A percentile compares a stretch with the other conserved stretches of the same genome.
These are phyloP conservation scores for Acropternis orthonyx DNA, from an alignment of 2,797 vertebrate species.

Conservation along the genomic window DNA sequence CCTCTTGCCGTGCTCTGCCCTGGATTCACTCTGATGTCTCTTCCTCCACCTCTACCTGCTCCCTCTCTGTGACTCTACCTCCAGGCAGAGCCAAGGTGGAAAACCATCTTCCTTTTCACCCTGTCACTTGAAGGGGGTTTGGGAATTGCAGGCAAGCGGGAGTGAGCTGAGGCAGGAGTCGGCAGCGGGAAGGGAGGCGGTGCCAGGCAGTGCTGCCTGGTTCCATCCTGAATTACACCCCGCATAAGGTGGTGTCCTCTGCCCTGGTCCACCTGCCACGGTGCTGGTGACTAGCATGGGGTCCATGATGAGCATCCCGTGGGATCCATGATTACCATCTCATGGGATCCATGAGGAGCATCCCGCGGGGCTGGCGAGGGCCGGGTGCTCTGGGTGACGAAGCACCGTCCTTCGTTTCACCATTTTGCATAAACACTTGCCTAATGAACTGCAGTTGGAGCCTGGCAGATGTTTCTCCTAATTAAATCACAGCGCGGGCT, in stretches of 20 bases:
- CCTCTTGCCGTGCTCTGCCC: constrained; percentile 30
- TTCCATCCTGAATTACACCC: not conserved
- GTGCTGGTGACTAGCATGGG: not conserved
- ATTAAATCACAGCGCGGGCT: not conserved
- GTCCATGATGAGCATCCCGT: rapidly evolving
- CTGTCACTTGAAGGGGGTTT: rapidly evolving
- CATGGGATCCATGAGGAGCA: not conserved
- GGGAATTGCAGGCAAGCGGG: not conserved
- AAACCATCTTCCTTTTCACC: not conserved
- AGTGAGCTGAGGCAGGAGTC: not conserved
- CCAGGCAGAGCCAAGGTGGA: not conserved
- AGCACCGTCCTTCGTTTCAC: rapidly evolving
- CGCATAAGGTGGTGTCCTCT: rapidly evolving
- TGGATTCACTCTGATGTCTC: constrained; percentile 30
- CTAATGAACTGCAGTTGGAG: not conserved
- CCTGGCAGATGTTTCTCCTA: not conserved
- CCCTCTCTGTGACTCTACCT: constrained; percentile 40
- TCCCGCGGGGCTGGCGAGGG: not conserved
- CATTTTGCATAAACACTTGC: not conserved
- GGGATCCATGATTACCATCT: not conserved
- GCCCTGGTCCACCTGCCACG: too few relatives aligned
- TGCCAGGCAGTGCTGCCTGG: not conserved
- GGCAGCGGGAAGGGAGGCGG: not conserved
- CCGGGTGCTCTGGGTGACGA: not conserved
- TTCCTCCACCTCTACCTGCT: constrained; percentile 44